These are phyloP conservation scores for Polypedilum pembai DNA, from an alignment of 1,140 invertebrate genomes.

Conservation along the genomic window DNA sequence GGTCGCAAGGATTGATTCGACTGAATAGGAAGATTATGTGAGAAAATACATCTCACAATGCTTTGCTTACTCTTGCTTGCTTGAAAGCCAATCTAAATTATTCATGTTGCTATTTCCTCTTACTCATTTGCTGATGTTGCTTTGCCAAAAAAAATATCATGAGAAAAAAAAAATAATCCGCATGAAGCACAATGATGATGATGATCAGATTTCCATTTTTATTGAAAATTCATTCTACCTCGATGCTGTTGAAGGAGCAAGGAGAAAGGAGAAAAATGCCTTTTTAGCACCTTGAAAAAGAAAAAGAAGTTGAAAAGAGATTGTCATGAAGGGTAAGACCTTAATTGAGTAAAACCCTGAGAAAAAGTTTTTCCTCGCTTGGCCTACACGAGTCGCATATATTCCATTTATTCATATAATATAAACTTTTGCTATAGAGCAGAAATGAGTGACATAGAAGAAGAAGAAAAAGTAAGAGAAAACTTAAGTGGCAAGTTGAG, in stretches of 20 bases:
- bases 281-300: not conserved
- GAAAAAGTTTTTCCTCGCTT: too few species aligned
- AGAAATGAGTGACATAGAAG: too few species aligned
- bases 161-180: not conserved
- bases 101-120: constrained; percentile 26
- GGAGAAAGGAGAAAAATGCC: not conserved
- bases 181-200: not conserved
- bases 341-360: not conserved
- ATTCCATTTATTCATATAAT: too few species aligned
- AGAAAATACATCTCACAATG: not conserved
- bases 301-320: not conserved
- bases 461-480: too few species aligned
- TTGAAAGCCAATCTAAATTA: constrained; percentile 24
- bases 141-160: too few species aligned
- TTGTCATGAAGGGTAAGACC: not conserved
- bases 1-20: constrained; percentile 15
- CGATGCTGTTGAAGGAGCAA: not conserved
- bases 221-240: constrained; percentile 14
- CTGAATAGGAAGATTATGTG: not conserved
- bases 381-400: too few species aligned
- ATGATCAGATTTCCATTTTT: constrained; percentile 24
- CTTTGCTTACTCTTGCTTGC: not conserved
- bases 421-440: too few species aligned
- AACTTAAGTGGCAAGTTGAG: too few species aligned
- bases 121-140: not conserved